Evolutionary conservation across 2,888 invertebrate genomes (phyloP).

Genomic region (Mylabris sibirica): DNA sequence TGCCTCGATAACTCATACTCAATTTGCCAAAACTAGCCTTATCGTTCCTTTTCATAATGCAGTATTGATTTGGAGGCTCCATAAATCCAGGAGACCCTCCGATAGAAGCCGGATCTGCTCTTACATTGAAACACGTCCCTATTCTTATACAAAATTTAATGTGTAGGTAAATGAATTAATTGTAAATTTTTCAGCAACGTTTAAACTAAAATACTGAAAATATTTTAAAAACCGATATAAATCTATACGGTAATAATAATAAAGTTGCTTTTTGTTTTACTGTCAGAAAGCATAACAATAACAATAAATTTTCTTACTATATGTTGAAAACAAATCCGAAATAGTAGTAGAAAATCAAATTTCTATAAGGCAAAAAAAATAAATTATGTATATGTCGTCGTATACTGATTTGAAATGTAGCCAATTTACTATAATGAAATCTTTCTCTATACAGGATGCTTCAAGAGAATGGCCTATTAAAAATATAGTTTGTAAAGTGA

Average conservation of each 20-base stretch:
- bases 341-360: background rate
- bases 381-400: background rate
- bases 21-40: too few relatives aligned
- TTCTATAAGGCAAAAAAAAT: background rate
- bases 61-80: too few relatives aligned
- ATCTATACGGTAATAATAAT: background rate
- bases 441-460: constrained; percentile 17
- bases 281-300: background rate
- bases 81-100: too few relatives aligned
- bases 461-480: too few relatives aligned
- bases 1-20: too few relatives aligned
- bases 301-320: background rate
- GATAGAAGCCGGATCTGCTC: too few relatives aligned
- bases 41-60: too few relatives aligned
- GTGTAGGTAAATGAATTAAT: too few relatives aligned
- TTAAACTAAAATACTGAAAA: background rate
- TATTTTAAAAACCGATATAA: background rate
- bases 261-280: background rate
- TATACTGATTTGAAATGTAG: constrained; percentile 21
- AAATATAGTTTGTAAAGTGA: too few relatives aligned
- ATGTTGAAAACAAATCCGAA: background rate
- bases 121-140: too few relatives aligned
- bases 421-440: constrained; percentile 37
- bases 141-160: too few relatives aligned
- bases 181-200: background rate